phyloP scores from a whole-genome alignment of 2,113 vertebrate genomes.

The Pimephales promelas region DNA sequence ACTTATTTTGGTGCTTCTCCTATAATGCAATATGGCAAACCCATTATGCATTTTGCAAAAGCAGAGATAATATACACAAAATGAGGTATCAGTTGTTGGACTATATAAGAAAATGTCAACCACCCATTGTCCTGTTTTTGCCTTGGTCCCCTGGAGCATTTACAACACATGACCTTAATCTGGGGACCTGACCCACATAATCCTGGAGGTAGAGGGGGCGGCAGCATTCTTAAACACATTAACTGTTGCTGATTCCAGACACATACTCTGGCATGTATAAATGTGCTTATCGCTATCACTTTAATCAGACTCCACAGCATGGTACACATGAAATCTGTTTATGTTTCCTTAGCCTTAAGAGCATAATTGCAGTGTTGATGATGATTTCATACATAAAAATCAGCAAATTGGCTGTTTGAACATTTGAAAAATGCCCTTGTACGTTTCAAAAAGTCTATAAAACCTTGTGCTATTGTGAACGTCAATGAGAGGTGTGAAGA shows the following conservation, averaged over 20 bases:
- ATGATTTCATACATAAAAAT: not conserved
- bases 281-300: constrained; percentile 26
- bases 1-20: not conserved
- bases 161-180: constrained; percentile 51
- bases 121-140: constrained; percentile 7
- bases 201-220: constrained; percentile 23
- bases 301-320: constrained; percentile 1
- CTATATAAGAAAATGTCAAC: not conserved
- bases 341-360: constrained; percentile 8
- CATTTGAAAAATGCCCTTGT: not conserved
- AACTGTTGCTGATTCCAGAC: constrained; percentile 31
- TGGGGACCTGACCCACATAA: constrained; percentile 24
- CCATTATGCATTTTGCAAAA: too few relatives aligned
- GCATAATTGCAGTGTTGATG: not conserved
- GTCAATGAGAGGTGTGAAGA: constrained; percentile 32
- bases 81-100: not conserved
- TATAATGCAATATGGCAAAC: not conserved
- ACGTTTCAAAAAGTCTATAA: not conserved
- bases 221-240: constrained; percentile 34
- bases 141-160: constrained; percentile 23
- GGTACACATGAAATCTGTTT: constrained; percentile 1
- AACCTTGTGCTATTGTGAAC: not conserved
- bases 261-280: not conserved
- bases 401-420: not conserved
- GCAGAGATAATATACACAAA: too few relatives aligned